Evolutionary conservation across 2,113 vertebrate genomes (phyloP).

Genomic region (Spea bombifrons): DNA sequence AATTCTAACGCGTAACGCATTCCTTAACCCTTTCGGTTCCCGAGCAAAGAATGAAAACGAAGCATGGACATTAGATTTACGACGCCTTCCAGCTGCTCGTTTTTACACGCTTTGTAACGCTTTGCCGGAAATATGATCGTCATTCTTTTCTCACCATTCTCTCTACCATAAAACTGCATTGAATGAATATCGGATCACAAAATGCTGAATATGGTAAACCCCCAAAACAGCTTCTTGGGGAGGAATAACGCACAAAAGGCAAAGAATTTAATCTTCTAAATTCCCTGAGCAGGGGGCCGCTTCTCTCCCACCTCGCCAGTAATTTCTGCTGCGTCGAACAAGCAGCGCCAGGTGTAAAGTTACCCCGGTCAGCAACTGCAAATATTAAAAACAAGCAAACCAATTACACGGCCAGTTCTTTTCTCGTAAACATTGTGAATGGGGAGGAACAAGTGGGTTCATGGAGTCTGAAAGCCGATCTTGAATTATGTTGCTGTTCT

Average conservation of each 20-base stretch:
- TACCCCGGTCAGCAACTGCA: slow-evolving; percentile 28
- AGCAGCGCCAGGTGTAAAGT: slow-evolving; percentile 24
- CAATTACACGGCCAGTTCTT: slow-evolving; percentile 15
- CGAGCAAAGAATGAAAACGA: no score
- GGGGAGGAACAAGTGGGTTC: background rate
- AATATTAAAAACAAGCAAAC: slow-evolving; percentile 25
- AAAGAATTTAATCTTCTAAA: slow-evolving; percentile 15
- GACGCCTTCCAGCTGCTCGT: no score
- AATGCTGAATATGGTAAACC: no score
- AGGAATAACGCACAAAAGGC: background rate
- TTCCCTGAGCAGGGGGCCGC: background rate
- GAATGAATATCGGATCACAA: no score
- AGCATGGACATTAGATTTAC: no score
- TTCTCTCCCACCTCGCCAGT: slow-evolving; percentile 4
- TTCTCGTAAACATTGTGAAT: slow-evolving; percentile 9
- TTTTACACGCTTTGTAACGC: no score
- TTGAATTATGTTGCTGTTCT: background rate
- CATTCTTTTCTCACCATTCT: no score
- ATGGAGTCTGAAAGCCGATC: background rate
- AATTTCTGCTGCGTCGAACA: slow-evolving; percentile 16
- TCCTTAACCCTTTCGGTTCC: no score
- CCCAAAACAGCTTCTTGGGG: no score
- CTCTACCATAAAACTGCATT: no score
- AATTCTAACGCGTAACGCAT: no score
- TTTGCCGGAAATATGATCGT: no score